Conservation (phyloP, 2,797 vertebrate genomes). For the Lycodopsis pacificus region DNA sequence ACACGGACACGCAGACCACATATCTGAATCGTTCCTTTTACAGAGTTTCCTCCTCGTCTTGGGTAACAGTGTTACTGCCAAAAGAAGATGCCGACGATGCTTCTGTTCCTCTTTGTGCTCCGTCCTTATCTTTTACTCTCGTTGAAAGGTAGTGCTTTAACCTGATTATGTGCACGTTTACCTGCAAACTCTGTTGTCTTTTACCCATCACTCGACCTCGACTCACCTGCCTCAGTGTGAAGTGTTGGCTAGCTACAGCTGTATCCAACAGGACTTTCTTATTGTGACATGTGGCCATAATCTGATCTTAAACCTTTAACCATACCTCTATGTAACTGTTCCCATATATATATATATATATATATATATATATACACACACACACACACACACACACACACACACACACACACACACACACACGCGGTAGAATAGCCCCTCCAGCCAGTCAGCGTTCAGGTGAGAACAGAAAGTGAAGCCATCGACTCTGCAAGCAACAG, state of each 20-base stretch:
- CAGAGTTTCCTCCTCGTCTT: slow-evolving; percentile 16
- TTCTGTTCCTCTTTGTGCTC: slow-evolving; percentile 13
- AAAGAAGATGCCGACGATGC: slow-evolving; percentile 18
- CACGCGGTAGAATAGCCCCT: slow-evolving; percentile 13
- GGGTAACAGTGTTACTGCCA: slow-evolving; percentile 37
- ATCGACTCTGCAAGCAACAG: slow-evolving; percentile 26
- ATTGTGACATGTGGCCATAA: slow-evolving; percentile 43
- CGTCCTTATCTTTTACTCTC: slow-evolving; percentile 21
- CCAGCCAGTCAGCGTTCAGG: slow-evolving; percentile 37
- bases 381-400: no score
- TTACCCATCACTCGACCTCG: slow-evolving; percentile 20
- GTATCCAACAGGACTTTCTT: slow-evolving; percentile 35
- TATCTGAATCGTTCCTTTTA: slow-evolving; percentile 36
- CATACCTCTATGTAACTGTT: slow-evolving; percentile 27
- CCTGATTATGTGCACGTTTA: slow-evolving; percentile 49
- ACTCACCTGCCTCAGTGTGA: slow-evolving; percentile 19
- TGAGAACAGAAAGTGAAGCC: slow-evolving; percentile 58
- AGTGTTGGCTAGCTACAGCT: slow-evolving; percentile 25
- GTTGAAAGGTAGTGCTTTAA: slow-evolving; percentile 47
- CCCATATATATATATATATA: background rate
- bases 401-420: no score
- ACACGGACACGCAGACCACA: slow-evolving; percentile 27
- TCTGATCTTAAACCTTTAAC: slow-evolving; percentile 35
- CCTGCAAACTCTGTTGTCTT: slow-evolving; percentile 25
- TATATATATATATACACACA: no score